A percentile compares a stretch with the other conserved stretches of the same genome.
Conservation (phyloP, 2,797 vertebrate species). For the Cetoscarus ocellatus region DNA sequence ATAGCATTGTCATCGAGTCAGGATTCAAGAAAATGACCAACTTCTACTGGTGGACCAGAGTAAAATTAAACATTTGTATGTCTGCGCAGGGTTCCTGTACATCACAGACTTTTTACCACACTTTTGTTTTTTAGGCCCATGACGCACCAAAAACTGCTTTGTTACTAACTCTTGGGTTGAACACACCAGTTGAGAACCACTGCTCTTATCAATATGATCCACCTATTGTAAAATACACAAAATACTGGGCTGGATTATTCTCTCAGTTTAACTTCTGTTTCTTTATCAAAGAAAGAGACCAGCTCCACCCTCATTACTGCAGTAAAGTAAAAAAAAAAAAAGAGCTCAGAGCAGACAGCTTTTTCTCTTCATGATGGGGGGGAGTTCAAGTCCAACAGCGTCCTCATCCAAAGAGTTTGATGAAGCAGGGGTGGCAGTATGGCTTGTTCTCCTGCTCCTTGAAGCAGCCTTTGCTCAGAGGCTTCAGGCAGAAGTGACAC, state of each 20-base stretch:
- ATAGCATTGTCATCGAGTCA: too few relatives aligned
- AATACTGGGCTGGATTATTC: constrained; percentile 32
- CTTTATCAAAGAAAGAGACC: constrained; percentile 68
- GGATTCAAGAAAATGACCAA: too few relatives aligned
- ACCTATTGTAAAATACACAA: constrained; percentile 38
- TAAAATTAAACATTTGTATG: too few relatives aligned
- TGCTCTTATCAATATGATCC: background rate
- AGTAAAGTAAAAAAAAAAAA: constrained; percentile 35
- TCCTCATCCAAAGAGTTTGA: constrained; percentile 90
- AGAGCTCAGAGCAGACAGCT: constrained; percentile 38
- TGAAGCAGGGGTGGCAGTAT: constrained; percentile 95
- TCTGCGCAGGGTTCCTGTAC: too few relatives aligned
- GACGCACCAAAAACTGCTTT: too few relatives aligned
- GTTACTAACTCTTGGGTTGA: too few relatives aligned
- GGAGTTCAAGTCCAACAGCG: constrained; percentile 5
- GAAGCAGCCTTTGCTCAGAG: constrained; percentile 94
- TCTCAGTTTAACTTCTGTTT: constrained; percentile 21
- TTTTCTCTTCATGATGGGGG: constrained; percentile 22
- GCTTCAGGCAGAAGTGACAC: constrained; percentile 94
- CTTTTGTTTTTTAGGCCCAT: too few relatives aligned
- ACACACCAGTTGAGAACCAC: too few relatives aligned
- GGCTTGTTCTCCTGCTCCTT: constrained; percentile 94
- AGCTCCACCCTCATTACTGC: constrained; percentile 65
- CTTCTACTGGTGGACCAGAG: too few relatives aligned
- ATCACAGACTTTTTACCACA: too few relatives aligned